Evolutionary conservation across 37 sponge, comb jelly and placozoan species (phyloP), one percentile per base, ranked within the genome.

Genomic region (Eunapius fragilis): DNA sequence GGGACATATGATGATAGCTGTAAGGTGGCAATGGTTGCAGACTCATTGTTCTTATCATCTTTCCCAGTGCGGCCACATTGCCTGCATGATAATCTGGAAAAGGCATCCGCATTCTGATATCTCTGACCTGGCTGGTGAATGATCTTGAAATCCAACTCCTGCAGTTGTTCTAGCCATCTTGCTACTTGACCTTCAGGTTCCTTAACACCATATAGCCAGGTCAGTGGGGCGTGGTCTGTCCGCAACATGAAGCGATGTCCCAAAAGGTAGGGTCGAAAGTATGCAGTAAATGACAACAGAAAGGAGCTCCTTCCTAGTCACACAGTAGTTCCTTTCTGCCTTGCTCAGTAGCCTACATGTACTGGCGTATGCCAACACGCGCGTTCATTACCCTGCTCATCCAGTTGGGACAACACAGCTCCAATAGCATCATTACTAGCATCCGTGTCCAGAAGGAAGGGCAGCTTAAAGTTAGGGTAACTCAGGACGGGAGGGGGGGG

Each of bases 101-200:
- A 31, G 25, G 68, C 34, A 28, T 80, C 80, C 24, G 80, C 80
- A 80, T 80, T 80, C n/a, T 24, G 26, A 58, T 50, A 31, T 80
- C 67, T 80, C 31, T 33, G 41, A 38, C 68, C 80, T 32, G 24
- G 80, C 28, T 68, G 67, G 32, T 80, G 80, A 27, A 80, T 48
- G 67, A 85, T 85, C 28, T 28, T 17, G 25, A 84, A 74, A 31
- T 85, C 41, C 50, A 50, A 85, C 35, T 85, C 78, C 45, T 76
- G 78, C 32, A 85, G 78, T 32, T 36, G 35, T 27, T 85, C 78
- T 70, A 77, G 25, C 85, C 85, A 85, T 26, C 85, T 19, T 25
- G 85, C 85, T 13, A 85, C 26, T 76, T 85, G 85, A n/a, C 85
- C 78, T 76, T 76, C 77, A 25, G 85, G 85, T 2, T 85, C 70